Conservation (phyloP, 2,888 invertebrate species). For the Drosophila emarginata region DNA sequence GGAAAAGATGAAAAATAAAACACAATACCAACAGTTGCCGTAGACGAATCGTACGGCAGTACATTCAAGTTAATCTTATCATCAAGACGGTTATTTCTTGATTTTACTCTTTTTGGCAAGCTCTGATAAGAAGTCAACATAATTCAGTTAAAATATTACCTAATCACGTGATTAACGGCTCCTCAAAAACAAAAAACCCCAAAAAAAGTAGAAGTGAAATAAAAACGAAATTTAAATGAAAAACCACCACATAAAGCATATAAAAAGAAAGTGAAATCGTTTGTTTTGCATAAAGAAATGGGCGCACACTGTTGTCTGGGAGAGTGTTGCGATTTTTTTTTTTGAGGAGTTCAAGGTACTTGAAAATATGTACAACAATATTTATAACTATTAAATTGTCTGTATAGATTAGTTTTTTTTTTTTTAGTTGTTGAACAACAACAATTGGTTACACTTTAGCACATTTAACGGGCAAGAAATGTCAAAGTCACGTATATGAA, state of each 20-base stretch:
- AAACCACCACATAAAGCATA: constrained; percentile 8
- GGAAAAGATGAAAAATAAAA: constrained; percentile 15
- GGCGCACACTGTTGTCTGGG: background rate
- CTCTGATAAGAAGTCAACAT: constrained; percentile 48
- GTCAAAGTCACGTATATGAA: constrained; percentile 64
- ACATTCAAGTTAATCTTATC: constrained; percentile 44
- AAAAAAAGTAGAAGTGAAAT: constrained; percentile 28
- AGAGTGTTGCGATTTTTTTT: background rate
- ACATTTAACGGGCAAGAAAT: constrained; percentile 61
- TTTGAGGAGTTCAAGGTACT: constrained; percentile 40
- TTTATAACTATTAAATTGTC: constrained; percentile 3
- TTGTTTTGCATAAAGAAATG: constrained; percentile 31
- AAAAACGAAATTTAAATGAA: background rate
- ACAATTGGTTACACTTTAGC: constrained; percentile 54
- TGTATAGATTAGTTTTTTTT: constrained; percentile 15
- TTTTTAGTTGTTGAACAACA: constrained; percentile 26
- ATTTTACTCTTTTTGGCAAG: constrained; percentile 27
- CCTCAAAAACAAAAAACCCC: constrained; percentile 42
- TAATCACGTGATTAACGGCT: constrained; percentile 61
- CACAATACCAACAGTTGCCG: constrained; percentile 23
- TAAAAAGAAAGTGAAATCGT: constrained; percentile 46
- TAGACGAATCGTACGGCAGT: background rate
- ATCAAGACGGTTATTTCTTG: background rate
- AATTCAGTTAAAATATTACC: constrained; percentile 57
- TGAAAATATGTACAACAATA: background rate